phyloP scores from a whole-genome alignment of 2,888 invertebrate genomes.

The Spodoptera littoralis region DNA sequence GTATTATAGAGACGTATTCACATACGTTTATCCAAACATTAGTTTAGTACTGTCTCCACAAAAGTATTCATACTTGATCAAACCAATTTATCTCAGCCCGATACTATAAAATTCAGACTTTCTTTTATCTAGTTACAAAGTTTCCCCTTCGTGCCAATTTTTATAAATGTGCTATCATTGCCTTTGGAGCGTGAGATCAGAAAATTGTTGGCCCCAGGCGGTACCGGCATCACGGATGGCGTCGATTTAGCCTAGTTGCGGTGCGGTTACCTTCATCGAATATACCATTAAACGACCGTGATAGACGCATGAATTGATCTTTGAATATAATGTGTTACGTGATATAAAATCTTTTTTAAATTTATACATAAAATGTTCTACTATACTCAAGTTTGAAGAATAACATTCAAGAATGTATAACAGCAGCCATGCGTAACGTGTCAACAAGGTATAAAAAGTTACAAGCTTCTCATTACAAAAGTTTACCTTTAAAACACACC shows the following conservation, averaged over 20 bases:
- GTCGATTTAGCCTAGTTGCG: no score
- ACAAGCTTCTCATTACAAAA: conserved; percentile 17
- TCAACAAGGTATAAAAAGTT: conserved; percentile 15
- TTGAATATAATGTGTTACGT: conserved; percentile 51
- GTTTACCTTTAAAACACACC: conserved; percentile 18
- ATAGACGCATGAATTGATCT: conserved; percentile 50
- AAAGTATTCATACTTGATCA: conserved; percentile 2
- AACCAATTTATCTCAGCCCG: conserved; percentile 31
- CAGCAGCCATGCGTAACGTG: conserved; percentile 9
- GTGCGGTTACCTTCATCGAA: conserved; percentile 54
- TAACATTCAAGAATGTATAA: conserved; percentile 11
- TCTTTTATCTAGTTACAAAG: conserved; percentile 43
- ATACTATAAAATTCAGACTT: conserved; percentile 48
- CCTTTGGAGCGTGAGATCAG: conserved; percentile 48
- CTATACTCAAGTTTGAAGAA: not conserved
- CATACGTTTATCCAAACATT: no score
- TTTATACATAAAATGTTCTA: not conserved
- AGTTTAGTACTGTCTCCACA: not conserved
- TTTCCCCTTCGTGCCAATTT: conserved; percentile 44
- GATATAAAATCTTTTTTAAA: conserved; percentile 21
- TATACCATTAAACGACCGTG: conserved; percentile 39
- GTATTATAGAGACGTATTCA: no score
- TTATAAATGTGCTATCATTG: conserved; percentile 46
- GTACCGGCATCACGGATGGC: conserved; percentile 8
- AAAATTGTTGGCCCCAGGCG: conserved; percentile 41